These are phyloP conservation scores for Brenthis ino DNA, from an alignment of 2,888 invertebrate genomes.

Conservation along the genomic window DNA sequence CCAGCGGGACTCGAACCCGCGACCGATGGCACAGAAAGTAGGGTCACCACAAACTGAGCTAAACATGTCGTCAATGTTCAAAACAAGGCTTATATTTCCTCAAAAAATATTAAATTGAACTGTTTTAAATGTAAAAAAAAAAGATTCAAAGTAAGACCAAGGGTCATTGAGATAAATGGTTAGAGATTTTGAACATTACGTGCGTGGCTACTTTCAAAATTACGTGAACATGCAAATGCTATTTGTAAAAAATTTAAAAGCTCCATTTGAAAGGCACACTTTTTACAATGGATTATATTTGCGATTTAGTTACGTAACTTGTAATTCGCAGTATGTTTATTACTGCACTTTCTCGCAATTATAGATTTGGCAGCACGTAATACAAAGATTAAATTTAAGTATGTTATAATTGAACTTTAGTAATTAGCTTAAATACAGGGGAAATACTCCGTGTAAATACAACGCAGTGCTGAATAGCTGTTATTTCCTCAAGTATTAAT, in stretches of 20 bases:
- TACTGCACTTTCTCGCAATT: constrained; percentile 28
- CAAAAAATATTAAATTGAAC: too few relatives aligned
- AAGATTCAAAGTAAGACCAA: neutral
- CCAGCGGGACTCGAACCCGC: too few relatives aligned
- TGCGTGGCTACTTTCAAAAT: constrained; percentile 30
- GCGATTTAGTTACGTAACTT: constrained; percentile 32
- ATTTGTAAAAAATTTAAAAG: constrained; percentile 33
- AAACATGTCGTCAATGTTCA: too few relatives aligned
- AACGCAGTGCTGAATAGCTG: too few relatives aligned
- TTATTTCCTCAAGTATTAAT: too few relatives aligned
- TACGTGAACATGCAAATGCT: constrained; percentile 35
- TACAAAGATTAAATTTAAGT: neutral
- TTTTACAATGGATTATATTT: constrained; percentile 29
- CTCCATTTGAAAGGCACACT: constrained; percentile 32
- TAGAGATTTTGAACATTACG: constrained; percentile 7
- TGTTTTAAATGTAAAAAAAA: neutral
- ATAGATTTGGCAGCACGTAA: constrained; percentile 19
- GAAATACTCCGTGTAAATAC: too few relatives aligned
- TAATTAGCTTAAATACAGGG: too few relatives aligned
- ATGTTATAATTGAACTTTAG: too few relatives aligned
- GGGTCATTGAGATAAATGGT: constrained; percentile 11
- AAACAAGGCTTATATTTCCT: too few relatives aligned
- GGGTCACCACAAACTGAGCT: too few relatives aligned
- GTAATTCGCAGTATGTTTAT: constrained; percentile 32
- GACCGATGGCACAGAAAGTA: too few relatives aligned